Evolutionary conservation across 2,888 invertebrate species (phyloP), one percentile per base, ranked within the genome.

Genomic region (Leptopilina myrica): DNA sequence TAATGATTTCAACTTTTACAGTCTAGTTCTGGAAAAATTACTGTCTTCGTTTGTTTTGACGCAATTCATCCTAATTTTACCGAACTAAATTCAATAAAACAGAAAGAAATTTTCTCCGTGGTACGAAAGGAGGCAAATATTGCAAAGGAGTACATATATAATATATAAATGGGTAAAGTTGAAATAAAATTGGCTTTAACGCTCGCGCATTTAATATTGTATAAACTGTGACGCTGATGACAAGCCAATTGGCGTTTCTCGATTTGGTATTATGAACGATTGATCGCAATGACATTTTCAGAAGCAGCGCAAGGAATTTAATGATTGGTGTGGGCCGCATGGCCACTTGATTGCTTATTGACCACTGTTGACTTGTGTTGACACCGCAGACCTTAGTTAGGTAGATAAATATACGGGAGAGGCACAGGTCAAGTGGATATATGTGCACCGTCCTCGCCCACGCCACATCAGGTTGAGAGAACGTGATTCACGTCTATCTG

Each of bases 361-460:
- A 91, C 90, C 90, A 90, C 90, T 91, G 91, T 91, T 91, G 91
- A 91, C 91, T 91, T 86, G 90, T 91, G 91, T 91, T 91, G 91
- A 91, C 91, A 91, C 90, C 91, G 89, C 91, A 90, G 90, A 91
- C 91, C 89, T 89, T 88, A 85, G 89, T 88, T 89, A 90, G 90
- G 82, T 89, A 86, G 90, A 90, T 91, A 90, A 90, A 91, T 90
- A 90, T 86, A 88, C 84, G 84, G 84, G 86, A 85, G 86, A 87
- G 88, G 84, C 88, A 86, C 88, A 87, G 90, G 87, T 90, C 89
- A 89, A 90, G 88, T 89, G 88, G 90, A 86, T 84, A 89, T 88
- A 89, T 89, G 87, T 88, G 87, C 88, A 84, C 83, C 84, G 84
- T 79, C 78, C 80, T 87, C 90, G 89, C 90, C 90, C 89, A 90